phyloP scores from a whole-genome alignment of 2,797 vertebrate species.

The Tympanoctomys barrerae region DNA sequence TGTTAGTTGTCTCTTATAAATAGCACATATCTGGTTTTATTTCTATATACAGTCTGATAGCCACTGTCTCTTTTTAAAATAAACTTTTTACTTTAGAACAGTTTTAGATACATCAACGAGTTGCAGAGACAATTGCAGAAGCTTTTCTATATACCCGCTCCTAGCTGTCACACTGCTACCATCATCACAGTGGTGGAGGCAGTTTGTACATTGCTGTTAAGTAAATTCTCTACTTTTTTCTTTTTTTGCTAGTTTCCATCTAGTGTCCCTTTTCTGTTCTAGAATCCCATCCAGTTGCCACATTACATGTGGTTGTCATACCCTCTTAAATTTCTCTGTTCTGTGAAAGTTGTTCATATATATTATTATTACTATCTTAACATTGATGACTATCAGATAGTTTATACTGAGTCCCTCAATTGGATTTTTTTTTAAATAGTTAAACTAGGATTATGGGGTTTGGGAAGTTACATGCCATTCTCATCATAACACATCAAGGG shows the following conservation, averaged over 20 bases:
- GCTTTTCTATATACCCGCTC: not conserved
- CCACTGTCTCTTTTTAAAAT: constrained; percentile 2
- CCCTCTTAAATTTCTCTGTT: not conserved
- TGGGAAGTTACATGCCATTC: not conserved
- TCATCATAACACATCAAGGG: not conserved
- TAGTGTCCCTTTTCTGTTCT: not conserved
- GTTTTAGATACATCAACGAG: not conserved
- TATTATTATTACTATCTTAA: not conserved
- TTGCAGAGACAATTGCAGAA: not conserved
- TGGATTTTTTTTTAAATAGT: constrained; percentile 39
- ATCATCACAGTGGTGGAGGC: not conserved
- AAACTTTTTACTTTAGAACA: not conserved
- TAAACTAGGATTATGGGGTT: not conserved
- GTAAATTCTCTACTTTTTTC: not conserved
- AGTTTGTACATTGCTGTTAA: not conserved
- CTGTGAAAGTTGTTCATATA: not conserved
- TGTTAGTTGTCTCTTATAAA: constrained; percentile 20
- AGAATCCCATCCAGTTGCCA: not conserved
- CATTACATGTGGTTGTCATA: not conserved
- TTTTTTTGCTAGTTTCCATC: not conserved
- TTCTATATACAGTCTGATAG: not conserved
- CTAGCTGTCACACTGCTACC: not conserved
- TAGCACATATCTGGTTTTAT: constrained; percentile 6
- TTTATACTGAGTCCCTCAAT: not conserved
- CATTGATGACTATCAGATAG: not conserved